Evolutionary conservation across 2,888 invertebrate species (phyloP).

Genomic region (Agrotis segetum): DNA sequence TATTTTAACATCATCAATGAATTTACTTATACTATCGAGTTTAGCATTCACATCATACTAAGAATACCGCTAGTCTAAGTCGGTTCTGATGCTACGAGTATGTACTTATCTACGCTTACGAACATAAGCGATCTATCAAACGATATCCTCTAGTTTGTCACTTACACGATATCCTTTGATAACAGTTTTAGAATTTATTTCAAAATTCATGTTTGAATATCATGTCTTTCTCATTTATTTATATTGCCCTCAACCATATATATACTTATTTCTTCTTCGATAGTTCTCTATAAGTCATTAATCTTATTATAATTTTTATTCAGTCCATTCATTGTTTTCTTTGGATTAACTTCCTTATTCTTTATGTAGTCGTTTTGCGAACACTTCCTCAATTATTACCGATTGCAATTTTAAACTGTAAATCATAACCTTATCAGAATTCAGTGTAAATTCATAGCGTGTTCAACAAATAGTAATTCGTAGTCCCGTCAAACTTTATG

Average conservation of each 20-base stretch:
- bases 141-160: conserved; percentile 23
- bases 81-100: background rate
- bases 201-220: background rate
- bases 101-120: conserved; percentile 17
- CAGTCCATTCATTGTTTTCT: background rate
- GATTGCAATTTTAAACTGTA: background rate
- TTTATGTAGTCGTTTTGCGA: too few relatives aligned
- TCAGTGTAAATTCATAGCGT: conserved; percentile 30
- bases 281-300: background rate
- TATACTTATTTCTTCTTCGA: background rate
- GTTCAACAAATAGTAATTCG: conserved; percentile 50
- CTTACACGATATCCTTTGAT: conserved; percentile 29
- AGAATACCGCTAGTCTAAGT: conserved; percentile 21
- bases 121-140: conserved; percentile 36
- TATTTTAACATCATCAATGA: background rate
- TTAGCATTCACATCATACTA: conserved; percentile 12
- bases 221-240: background rate
- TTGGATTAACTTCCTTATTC: background rate
- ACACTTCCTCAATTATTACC: background rate
- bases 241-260: too few relatives aligned
- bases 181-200: background rate
- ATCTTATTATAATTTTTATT: too few relatives aligned
- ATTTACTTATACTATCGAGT: background rate
- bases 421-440: conserved; percentile 37
- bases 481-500: conserved; percentile 70